A percentile compares a stretch with the other conserved stretches of the same genome.
Conservation (phyloP, 2,797 vertebrate species). For the Cichlasoma orientale region DNA sequence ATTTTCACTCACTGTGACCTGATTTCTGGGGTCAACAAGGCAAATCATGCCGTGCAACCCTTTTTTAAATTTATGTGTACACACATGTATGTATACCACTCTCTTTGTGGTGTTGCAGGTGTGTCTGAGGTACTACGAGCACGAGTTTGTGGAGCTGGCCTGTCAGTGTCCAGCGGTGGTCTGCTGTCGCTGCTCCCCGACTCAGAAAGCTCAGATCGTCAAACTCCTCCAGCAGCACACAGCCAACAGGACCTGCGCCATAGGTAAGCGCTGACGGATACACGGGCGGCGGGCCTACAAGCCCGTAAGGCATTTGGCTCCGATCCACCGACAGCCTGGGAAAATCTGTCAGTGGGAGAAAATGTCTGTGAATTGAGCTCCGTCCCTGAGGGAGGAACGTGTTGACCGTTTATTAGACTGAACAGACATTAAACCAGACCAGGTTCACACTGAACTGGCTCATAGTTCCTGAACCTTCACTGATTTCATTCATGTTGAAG, state of each 20-base stretch:
- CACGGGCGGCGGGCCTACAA: background rate
- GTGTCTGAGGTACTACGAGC: slow-evolving; percentile 94
- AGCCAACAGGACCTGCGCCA: slow-evolving; percentile 90
- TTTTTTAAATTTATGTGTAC: background rate
- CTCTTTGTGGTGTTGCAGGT: slow-evolving; percentile 76
- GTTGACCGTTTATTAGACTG: background rate
- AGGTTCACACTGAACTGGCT: background rate
- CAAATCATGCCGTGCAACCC: background rate
- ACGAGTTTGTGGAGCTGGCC: slow-evolving; percentile 94
- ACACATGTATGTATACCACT: fast-evolving
- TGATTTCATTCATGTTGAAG: background rate
- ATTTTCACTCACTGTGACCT: fast-evolving
- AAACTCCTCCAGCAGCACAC: slow-evolving; percentile 91
- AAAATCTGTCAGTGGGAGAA: background rate
- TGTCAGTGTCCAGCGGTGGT: slow-evolving; percentile 97
- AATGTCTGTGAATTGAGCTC: background rate
- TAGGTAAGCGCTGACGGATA: slow-evolving; percentile 80
- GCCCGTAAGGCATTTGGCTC: background rate
- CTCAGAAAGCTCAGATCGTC: slow-evolving; percentile 96
- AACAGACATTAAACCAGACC: background rate
- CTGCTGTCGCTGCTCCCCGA: slow-evolving; percentile 96
- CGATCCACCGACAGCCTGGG: background rate
- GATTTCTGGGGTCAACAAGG: background rate
- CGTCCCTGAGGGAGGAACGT: background rate
- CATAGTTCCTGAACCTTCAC: too few relatives aligned